These are phyloP conservation scores for Pteropus rufus DNA, from an alignment of 2,797 vertebrate genomes.

Conservation along the genomic window DNA sequence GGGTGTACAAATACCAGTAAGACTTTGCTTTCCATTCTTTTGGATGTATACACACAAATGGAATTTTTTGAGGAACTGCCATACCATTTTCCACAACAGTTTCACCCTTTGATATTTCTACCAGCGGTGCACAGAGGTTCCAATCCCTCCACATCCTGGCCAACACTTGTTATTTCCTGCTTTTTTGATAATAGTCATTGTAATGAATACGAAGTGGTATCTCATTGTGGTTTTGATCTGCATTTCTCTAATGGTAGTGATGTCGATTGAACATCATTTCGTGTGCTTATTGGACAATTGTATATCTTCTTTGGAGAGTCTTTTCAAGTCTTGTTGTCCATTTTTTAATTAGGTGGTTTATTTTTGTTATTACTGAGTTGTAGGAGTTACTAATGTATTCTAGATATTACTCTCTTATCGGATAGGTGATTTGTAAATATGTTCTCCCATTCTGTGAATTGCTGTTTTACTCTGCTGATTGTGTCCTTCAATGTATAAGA, in stretches of 20 bases:
- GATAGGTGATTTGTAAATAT: neutral
- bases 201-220: neutral
- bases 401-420: neutral
- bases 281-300: neutral
- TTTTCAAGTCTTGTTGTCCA: neutral
- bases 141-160: neutral
- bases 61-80: neutral
- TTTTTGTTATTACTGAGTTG: neutral
- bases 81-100: neutral
- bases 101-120: neutral
- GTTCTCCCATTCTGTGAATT: neutral
- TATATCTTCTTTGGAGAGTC: neutral
- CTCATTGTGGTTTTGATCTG: neutral
- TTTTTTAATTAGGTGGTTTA: neutral
- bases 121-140: neutral
- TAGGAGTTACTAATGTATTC: neutral
- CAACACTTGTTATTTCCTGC: neutral
- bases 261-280: neutral
- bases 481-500: neutral
- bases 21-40: neutral
- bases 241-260: neutral
- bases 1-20: neutral
- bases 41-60: neutral
- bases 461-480: neutral
- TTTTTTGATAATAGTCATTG: neutral